phyloP scores from a whole-genome alignment of 2,113 vertebrate species.

The Zosterops hypoxanthus region DNA sequence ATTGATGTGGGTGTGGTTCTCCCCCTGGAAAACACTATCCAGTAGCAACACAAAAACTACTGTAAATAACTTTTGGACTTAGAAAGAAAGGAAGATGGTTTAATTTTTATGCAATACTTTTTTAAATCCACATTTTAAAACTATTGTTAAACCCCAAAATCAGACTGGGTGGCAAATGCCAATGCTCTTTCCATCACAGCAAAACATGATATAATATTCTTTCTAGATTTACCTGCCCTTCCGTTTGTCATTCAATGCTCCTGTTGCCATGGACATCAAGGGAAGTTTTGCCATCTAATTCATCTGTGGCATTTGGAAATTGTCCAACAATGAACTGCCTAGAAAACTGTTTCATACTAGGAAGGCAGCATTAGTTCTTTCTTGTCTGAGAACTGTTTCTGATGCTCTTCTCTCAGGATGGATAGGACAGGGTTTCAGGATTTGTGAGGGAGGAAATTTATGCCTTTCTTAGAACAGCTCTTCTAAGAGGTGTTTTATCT shows the following conservation, averaged over 20 bases:
- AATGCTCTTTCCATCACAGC: not conserved
- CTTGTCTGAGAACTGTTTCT: not conserved
- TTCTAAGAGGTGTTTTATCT: not conserved
- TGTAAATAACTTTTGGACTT: not conserved
- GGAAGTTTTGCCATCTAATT: conserved; percentile 12
- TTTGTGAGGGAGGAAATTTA: conserved; percentile 11
- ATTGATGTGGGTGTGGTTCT: not conserved
- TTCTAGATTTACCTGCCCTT: conserved; percentile 1
- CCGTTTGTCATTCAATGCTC: not conserved
- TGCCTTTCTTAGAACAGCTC: not conserved
- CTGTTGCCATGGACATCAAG: not conserved
- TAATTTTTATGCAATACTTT: not conserved
- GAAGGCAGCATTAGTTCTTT: not conserved
- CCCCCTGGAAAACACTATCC: rapidly evolving
- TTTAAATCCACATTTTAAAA: not conserved
- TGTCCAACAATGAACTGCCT: not conserved
- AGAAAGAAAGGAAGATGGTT: not conserved
- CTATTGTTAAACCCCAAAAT: not conserved
- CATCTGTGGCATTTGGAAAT: not conserved
- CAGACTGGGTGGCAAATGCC: not conserved
- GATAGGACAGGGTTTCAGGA: not conserved
- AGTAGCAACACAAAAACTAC: not conserved
- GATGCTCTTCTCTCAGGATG: not conserved
- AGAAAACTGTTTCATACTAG: not conserved
- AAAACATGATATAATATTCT: not conserved